A percentile compares a stretch with the other conserved stretches of the same genome.
Evolutionary conservation across 37 sponge, comb jelly and placozoan species (phyloP).

Genomic region (Tethya wilhelma): DNA sequence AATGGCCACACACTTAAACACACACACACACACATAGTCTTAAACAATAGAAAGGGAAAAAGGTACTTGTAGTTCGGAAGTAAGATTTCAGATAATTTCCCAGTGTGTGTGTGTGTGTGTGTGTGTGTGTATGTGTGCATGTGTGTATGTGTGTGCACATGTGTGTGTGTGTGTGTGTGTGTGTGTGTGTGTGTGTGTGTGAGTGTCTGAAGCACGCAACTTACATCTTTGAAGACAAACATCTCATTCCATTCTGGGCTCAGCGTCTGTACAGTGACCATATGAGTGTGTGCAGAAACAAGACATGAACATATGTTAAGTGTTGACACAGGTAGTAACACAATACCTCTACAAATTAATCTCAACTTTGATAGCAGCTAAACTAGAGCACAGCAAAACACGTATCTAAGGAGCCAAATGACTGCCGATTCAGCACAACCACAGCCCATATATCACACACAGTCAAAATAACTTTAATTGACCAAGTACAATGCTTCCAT

Average conservation of each 20-base stretch:
- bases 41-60: background rate
- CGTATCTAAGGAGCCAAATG: too few species aligned
- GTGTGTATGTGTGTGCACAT: background rate
- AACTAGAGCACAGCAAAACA: too few species aligned
- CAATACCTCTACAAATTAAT: too few species aligned
- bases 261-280: slow-evolving; percentile 61
- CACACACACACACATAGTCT: background rate
- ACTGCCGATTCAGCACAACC: too few species aligned
- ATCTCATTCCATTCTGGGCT: slow-evolving; percentile 79
- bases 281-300: too few species aligned
- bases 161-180: background rate
- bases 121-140: slow-evolving; percentile 8
- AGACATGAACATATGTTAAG: too few species aligned
- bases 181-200: slow-evolving; percentile 2
- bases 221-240: slow-evolving; percentile 66
- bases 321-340: too few species aligned
- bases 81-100: background rate
- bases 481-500: too few species aligned
- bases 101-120: background rate
- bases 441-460: too few species aligned
- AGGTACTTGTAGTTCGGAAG: background rate
- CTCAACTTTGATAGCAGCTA: too few species aligned
- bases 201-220: background rate
- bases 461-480: too few species aligned
- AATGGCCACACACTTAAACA: background rate